A percentile compares a stretch with the other conserved stretches of the same genome.
Evolutionary conservation across 1,140 invertebrate genomes (phyloP).

Genomic region (Neodiprion pinetum): DNA sequence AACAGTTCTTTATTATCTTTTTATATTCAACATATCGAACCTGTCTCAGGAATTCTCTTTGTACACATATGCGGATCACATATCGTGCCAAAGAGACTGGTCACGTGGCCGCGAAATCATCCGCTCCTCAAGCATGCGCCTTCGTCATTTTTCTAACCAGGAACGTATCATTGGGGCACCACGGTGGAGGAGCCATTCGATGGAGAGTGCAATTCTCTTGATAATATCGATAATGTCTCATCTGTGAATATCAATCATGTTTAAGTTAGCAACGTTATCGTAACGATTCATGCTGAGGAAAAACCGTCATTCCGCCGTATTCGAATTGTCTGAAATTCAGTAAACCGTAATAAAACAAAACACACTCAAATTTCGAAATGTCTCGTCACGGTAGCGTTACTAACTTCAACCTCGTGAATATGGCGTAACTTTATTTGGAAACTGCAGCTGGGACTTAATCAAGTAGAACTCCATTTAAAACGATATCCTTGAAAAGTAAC

Average conservation of each 20-base stretch:
- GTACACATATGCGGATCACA: neutral
- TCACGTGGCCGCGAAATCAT: slow-evolving; percentile 4
- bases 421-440: too few relatives aligned
- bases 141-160: neutral
- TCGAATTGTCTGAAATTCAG: too few relatives aligned
- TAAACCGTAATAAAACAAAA: too few relatives aligned
- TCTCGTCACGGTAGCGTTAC: too few relatives aligned
- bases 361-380: too few relatives aligned
- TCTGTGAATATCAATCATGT: neutral
- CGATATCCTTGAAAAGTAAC: too few relatives aligned
- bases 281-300: neutral
- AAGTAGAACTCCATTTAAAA: too few relatives aligned
- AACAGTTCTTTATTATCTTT: neutral
- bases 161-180: neutral
- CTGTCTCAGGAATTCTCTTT: too few relatives aligned
- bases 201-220: too few relatives aligned
- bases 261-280: neutral
- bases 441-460: too few relatives aligned
- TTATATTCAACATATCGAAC: neutral
- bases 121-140: neutral
- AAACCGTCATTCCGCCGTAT: too few relatives aligned
- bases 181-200: too few relatives aligned
- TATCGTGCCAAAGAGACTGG: neutral
- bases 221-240: neutral
- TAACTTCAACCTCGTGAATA: neutral